phyloP scores from a whole-genome alignment of 2,888 invertebrate genomes.

The Mycalesis mineus region DNA sequence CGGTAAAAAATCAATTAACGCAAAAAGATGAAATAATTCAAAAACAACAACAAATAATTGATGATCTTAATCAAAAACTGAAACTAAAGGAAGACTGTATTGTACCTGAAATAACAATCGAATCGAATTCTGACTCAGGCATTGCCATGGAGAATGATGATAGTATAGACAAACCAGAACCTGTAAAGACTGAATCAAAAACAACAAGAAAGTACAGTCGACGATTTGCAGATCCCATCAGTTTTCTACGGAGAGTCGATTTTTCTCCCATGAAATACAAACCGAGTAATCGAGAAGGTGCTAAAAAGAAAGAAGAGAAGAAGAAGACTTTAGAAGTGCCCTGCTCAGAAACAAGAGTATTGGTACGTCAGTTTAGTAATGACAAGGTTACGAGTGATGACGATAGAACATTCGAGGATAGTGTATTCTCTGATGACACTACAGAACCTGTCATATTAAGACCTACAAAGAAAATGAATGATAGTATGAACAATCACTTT shows the following conservation, averaged over 20 bases:
- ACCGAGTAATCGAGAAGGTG: conserved; percentile 51
- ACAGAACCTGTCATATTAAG: conserved; percentile 54
- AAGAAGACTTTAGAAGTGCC: conserved; percentile 60
- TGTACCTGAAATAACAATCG: conserved; percentile 58
- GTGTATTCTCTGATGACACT: conserved; percentile 52
- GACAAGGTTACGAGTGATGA: conserved; percentile 63
- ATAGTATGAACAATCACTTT: conserved; percentile 73
- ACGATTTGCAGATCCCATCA: conserved; percentile 69
- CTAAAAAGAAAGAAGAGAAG: conserved; percentile 63
- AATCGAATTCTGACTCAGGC: conserved; percentile 73
- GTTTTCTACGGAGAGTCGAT: conserved; percentile 67
- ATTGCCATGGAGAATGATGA: conserved; percentile 67
- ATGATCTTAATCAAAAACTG: conserved; percentile 56
- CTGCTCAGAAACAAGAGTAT: conserved; percentile 41
- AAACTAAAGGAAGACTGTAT: conserved; percentile 44
- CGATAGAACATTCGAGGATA: conserved; percentile 51
- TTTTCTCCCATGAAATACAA: conserved; percentile 74
- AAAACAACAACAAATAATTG: conserved; percentile 57
- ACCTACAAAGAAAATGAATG: conserved; percentile 58
- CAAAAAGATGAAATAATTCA: conserved; percentile 65
- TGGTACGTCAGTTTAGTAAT: conserved; percentile 51
- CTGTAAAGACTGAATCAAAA: conserved; percentile 53
- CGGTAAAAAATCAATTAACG: conserved; percentile 60
- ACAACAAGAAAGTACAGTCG: conserved; percentile 62
- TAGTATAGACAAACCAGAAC: conserved; percentile 44